These are phyloP conservation scores for Anthonomus grandis DNA, from an alignment of 1,140 invertebrate genomes.

Conservation along the genomic window DNA sequence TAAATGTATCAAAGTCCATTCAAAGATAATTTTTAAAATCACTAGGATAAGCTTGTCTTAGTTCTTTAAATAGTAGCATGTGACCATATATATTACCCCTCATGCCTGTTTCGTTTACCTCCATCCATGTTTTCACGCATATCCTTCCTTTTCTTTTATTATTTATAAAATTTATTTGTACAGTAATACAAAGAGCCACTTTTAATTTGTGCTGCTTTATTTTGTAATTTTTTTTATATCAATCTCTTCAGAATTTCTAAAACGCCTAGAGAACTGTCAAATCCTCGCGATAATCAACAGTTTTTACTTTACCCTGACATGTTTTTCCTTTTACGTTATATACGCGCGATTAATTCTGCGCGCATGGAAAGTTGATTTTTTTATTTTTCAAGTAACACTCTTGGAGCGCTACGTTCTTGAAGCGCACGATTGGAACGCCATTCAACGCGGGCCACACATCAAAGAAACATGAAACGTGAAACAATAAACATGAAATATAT, in stretches of 20 bases:
- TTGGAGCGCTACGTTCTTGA: not conserved
- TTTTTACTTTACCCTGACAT: not conserved
- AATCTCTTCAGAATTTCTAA: not conserved
- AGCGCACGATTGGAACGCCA: no score
- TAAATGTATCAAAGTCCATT: not conserved
- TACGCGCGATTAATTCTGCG: not conserved
- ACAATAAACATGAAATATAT: no score
- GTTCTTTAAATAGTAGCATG: conserved; percentile 1
- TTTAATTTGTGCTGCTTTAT: not conserved
- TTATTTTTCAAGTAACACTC: not conserved
- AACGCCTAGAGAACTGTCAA: no score
- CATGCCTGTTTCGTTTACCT: no score
- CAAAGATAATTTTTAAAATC: conserved; percentile 17
- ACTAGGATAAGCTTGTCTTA: not conserved
- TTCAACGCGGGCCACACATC: no score
- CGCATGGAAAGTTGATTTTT: not conserved
- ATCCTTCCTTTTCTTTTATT: not conserved
- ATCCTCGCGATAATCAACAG: not conserved
- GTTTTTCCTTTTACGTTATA: not conserved
- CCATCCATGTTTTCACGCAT: not conserved
- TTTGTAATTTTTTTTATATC: not conserved
- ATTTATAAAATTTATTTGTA: not conserved
- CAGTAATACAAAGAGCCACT: not conserved
- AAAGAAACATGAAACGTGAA: no score
- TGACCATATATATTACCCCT: not conserved